Conservation (phyloP, 2,113 vertebrate species). For the Grallaria varia region DNA sequence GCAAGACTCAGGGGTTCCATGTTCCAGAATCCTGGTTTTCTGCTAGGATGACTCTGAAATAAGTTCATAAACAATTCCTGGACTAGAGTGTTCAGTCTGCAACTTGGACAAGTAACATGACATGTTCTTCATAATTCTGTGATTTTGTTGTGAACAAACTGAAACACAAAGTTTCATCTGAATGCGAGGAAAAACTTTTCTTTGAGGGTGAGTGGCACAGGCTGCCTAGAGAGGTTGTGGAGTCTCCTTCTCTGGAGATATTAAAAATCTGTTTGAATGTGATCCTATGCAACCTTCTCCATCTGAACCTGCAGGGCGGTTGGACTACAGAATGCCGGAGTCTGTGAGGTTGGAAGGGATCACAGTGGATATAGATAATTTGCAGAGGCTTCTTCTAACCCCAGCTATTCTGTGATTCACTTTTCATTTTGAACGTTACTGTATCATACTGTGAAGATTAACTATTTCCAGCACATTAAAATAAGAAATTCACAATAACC, state of each 20-base stretch:
- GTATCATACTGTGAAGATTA: not conserved
- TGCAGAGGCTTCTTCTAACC: not conserved
- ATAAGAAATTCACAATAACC: not conserved
- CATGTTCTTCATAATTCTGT: not conserved
- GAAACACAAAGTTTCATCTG: not conserved
- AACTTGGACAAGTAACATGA: not conserved
- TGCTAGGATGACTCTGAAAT: not conserved
- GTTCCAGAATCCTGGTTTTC: not conserved
- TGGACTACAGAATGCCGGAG: not conserved
- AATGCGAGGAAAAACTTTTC: not conserved
- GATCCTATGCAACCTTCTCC: not conserved
- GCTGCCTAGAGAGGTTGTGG: not conserved
- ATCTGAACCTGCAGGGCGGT: not conserved
- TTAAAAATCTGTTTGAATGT: not conserved
- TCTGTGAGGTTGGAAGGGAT: not conserved
- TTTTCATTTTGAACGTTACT: not conserved
- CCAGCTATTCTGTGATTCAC: not conserved
- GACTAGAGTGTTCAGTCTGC: not conserved
- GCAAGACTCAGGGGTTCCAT: not conserved
- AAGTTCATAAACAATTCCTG: not conserved
- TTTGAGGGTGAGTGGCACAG: not conserved
- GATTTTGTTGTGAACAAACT: not conserved
- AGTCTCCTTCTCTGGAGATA: not conserved
- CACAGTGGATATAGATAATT: not conserved
- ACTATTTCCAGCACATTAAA: not conserved